These are phyloP conservation scores for Ligdia adustata DNA, from an alignment of 2,888 invertebrate species.

Conservation along the genomic window DNA sequence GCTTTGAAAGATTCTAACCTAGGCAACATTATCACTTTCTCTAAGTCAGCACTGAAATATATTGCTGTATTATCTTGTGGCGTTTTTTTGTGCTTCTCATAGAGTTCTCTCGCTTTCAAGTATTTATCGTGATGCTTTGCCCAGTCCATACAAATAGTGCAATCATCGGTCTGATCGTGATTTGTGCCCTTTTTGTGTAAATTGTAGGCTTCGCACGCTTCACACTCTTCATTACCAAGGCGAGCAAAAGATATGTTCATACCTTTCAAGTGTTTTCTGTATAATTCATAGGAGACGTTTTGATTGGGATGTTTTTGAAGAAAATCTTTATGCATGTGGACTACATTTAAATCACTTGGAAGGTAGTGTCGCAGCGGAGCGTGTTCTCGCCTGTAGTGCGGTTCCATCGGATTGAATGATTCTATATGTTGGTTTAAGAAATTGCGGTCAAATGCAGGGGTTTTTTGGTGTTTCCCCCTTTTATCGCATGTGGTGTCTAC, in stretches of 20 bases:
- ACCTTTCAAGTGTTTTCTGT: neutral
- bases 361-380: neutral
- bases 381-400: neutral
- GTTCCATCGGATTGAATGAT: neutral
- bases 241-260: neutral
- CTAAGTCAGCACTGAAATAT: neutral
- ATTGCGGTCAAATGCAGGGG: neutral
- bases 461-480: neutral
- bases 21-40: constrained; percentile 13
- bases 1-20: constrained; percentile 28
- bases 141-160: constrained; percentile 1
- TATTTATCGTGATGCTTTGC: neutral
- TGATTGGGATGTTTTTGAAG: neutral
- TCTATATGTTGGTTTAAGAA: neutral
- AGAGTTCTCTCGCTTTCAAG: neutral
- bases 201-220: neutral
- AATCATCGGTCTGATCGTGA: neutral
- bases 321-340: neutral
- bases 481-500: neutral
- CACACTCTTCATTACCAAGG: neutral
- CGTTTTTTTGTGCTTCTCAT: neutral
- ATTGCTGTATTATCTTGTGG: neutral
- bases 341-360: neutral
- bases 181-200: neutral
- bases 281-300: neutral